These are phyloP conservation scores for Arctopsyche grandis DNA, from an alignment of 1,140 invertebrate genomes.

Conservation along the genomic window DNA sequence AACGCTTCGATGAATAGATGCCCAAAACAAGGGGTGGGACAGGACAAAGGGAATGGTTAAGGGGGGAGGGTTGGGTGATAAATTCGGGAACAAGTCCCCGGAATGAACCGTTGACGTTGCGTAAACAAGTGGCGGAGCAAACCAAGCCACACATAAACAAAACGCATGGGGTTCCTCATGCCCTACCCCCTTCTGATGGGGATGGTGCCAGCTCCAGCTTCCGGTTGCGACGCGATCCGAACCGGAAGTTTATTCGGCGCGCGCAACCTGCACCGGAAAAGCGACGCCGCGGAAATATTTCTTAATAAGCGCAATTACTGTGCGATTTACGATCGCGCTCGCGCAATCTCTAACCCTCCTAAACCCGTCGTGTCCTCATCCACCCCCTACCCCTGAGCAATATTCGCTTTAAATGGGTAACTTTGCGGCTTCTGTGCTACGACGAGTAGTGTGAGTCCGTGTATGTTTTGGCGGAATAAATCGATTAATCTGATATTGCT, in stretches of 20 bases:
- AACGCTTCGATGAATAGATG: too few species aligned
- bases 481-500: neutral
- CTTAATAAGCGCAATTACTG: conserved; percentile 33
- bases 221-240: conserved; percentile 27
- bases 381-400: too few species aligned
- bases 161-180: neutral
- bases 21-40: too few species aligned
- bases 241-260: conserved; percentile 39
- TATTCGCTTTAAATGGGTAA: too few species aligned
- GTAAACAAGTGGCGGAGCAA: too few species aligned
- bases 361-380: neutral
- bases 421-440: neutral
- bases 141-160: neutral
- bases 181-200: neutral
- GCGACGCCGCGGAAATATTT: conserved; percentile 34
- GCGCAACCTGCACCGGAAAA: conserved; percentile 35
- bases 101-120: too few species aligned
- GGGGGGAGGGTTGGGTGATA: too few species aligned
- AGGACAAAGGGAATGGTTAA: too few species aligned
- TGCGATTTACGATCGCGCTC: conserved; percentile 23
- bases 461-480: neutral
- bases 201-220: neutral
- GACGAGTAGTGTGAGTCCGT: neutral
- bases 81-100: too few species aligned
- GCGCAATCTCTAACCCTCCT: neutral